Evolutionary conservation across 2,113 vertebrate genomes (phyloP).

Genomic region (Gulo gulo): DNA sequence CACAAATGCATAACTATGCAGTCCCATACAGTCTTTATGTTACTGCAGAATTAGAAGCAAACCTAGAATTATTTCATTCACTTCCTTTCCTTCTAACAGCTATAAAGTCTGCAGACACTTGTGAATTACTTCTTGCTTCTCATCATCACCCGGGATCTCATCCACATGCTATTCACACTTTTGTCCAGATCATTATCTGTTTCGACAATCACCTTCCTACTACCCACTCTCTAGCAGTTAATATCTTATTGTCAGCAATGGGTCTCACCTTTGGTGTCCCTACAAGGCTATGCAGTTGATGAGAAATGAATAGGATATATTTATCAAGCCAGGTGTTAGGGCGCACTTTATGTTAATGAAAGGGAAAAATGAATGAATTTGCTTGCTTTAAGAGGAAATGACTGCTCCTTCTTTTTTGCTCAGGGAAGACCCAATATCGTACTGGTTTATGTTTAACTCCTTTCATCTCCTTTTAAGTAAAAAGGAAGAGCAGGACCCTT

Average conservation of each 20-base stretch:
- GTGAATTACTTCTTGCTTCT: conserved; percentile 68
- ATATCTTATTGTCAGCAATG: conserved; percentile 33
- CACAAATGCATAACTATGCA: not conserved
- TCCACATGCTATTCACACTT: conserved; percentile 62
- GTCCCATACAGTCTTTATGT: not conserved
- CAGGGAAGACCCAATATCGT: not conserved
- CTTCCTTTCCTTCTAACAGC: conserved; percentile 48
- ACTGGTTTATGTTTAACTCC: not conserved
- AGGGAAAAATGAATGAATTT: not conserved
- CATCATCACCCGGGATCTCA: conserved; percentile 47
- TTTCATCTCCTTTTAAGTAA: not conserved
- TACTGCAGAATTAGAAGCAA: conserved; percentile 11
- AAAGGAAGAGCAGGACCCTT: not conserved
- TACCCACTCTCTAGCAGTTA: conserved; percentile 43
- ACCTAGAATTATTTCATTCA: not conserved
- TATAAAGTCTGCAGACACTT: conserved; percentile 56
- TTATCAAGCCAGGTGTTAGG: not conserved
- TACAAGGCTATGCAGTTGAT: not conserved
- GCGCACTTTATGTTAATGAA: not conserved
- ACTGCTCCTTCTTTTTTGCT: not conserved
- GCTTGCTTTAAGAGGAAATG: not conserved
- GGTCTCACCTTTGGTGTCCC: not conserved
- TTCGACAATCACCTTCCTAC: conserved; percentile 54
- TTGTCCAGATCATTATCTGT: conserved; percentile 57
- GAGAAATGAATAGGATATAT: conserved; percentile 17